A percentile compares a stretch with the other conserved stretches of the same genome.
These are phyloP conservation scores for Pyrgus malvae DNA, from an alignment of 2,888 invertebrate genomes.

Conservation along the genomic window DNA sequence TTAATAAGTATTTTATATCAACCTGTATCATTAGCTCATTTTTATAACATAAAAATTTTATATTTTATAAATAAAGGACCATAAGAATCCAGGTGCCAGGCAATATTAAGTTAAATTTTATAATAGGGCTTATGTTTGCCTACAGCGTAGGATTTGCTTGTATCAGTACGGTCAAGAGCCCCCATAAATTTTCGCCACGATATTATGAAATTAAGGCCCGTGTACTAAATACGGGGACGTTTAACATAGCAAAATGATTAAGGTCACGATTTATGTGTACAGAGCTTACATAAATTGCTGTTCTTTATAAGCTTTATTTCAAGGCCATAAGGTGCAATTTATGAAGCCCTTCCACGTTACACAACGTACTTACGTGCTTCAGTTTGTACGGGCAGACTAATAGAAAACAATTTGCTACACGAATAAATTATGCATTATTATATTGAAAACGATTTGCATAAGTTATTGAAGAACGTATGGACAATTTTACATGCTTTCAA, in stretches of 20 bases:
- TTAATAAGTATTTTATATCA: no score
- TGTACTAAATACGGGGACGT: slow-evolving; percentile 47
- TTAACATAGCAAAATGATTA: slow-evolving; percentile 53
- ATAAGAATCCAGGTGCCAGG: not conserved
- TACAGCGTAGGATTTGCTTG: slow-evolving; percentile 30
- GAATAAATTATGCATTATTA: slow-evolving; percentile 31
- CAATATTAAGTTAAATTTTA: slow-evolving; percentile 1
- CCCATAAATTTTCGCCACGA: slow-evolving; percentile 48
- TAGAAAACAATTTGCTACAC: slow-evolving; percentile 52
- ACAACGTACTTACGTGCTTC: slow-evolving; percentile 39
- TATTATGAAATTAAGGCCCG: slow-evolving; percentile 50
- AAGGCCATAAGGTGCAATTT: slow-evolving; percentile 21
- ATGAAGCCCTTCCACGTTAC: slow-evolving; percentile 3
- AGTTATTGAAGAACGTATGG: slow-evolving; percentile 6
- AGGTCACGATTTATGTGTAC: slow-evolving; percentile 52
- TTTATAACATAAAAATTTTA: not conserved
- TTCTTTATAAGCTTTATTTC: slow-evolving; percentile 19
- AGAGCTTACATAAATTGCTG: slow-evolving; percentile 19
- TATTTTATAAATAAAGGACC: not conserved
- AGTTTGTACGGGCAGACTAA: slow-evolving; percentile 39
- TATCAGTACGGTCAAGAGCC: slow-evolving; percentile 41
- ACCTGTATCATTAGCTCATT: no score
- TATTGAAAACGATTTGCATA: slow-evolving; percentile 24
- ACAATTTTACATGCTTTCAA: not conserved
- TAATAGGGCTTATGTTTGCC: slow-evolving; percentile 31